Conservation (phyloP, 2,888 invertebrate species). For the Lycaena phlaeas region DNA sequence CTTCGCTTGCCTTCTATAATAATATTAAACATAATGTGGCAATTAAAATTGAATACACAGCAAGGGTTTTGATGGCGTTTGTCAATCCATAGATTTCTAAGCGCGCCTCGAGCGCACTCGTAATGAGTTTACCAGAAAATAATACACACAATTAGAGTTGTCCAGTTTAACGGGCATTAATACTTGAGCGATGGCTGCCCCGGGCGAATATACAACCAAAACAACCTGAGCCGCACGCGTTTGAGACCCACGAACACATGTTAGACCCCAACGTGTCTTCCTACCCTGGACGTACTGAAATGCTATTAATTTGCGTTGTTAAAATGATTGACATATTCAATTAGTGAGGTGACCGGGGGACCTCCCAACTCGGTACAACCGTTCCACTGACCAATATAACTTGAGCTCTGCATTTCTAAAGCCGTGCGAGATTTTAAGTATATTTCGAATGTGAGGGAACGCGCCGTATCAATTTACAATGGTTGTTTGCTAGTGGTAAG, state of each 20-base stretch:
- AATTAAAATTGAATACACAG: too few relatives aligned
- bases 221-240: conserved; percentile 18
- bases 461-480: conserved; percentile 25
- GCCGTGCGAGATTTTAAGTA: neutral
- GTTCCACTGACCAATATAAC: conserved; percentile 35
- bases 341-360: conserved; percentile 77
- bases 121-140: conserved; percentile 63
- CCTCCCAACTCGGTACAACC: conserved; percentile 66
- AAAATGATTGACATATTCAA: conserved; percentile 87
- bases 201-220: conserved; percentile 38
- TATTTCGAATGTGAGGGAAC: neutral
- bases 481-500: conserved; percentile 36
- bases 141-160: conserved; percentile 54
- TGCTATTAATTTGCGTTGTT: conserved; percentile 78
- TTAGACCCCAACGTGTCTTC: conserved; percentile 27
- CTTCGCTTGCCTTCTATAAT: too few relatives aligned
- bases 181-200: conserved; percentile 52
- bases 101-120: conserved; percentile 32
- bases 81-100: conserved; percentile 32
- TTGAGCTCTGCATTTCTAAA: conserved; percentile 25
- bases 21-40: too few relatives aligned
- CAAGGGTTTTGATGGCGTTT: too few relatives aligned
- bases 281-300: conserved; percentile 45
- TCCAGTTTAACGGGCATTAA: conserved; percentile 50
- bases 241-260: conserved; percentile 11